Evolutionary conservation across 2,888 invertebrate genomes (phyloP), one percentile per base, ranked within the genome.

Genomic region (Ochropleura leucogaster): DNA sequence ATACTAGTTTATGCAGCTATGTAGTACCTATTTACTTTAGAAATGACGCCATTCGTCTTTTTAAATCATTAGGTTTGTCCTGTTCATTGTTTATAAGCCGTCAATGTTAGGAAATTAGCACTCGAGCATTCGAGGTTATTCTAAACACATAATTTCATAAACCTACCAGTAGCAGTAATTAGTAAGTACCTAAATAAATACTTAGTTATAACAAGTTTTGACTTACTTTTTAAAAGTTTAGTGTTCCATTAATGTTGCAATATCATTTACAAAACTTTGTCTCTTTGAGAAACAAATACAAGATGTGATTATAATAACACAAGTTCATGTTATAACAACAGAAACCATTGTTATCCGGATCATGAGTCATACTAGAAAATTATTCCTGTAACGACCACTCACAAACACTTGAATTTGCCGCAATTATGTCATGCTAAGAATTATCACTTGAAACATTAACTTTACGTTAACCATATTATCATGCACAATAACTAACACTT

Each of bases 371-470:
- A 83, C 77, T 84, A 88, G 83, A 87, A 90, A 86, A 89, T 88
- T 87, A 88, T 83, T 83, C 68, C 63, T 82, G 57, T 80, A 80
- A 74, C 73, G 80, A 86, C 68, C 88, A 88, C 87, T 91, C 89
- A 74, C 76, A 78, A 85, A 69, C 88, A 88, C 87, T 92, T 90
- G 86, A 92, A 92, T 90, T 93, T 93, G 86, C 91, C 92, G 92
- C 92, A 88, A 85, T 87, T 87, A 86, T 82, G 80, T 84, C 85
- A 84, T 81, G 68, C 72, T 77, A 63, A 68, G 63, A 68, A 75
- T 83, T 83, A 88, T 74, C 78, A 80, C 78, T 66, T 60, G 53
- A 68, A 62, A 65, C 67, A 62, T 4, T 65, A 77, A 49, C 46
- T 72, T 70, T 67, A 75, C 44, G 72, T 53, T 68, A 73, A 59